Percentiles rank a stretch among this genome's conserved stretches.
phyloP scores from a whole-genome alignment of 1,140 invertebrate genomes.

The Steinernema khuongi region DNA sequence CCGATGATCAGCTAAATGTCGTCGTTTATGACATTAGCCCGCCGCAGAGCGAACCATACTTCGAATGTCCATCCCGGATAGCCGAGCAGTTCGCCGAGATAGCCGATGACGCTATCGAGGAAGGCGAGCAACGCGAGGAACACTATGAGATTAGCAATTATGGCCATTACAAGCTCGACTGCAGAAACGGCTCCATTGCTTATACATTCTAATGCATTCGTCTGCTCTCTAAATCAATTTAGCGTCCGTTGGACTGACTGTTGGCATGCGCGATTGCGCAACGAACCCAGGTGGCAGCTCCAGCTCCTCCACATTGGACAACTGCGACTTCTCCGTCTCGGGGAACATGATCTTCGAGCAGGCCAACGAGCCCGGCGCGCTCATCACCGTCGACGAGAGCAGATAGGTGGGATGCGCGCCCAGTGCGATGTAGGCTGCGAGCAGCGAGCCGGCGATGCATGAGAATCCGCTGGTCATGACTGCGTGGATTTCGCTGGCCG shows the following conservation, averaged over 20 bases:
- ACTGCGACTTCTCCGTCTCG: conserved; percentile 71
- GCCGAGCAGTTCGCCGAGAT: conserved; percentile 74
- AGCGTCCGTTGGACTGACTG: background rate
- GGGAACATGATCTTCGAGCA: conserved; percentile 51
- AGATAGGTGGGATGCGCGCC: conserved; percentile 72
- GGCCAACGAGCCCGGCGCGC: conserved; percentile 53
- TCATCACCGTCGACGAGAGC: conserved; percentile 53
- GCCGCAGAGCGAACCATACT: conserved; percentile 25
- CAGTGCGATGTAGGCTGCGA: conserved; percentile 84
- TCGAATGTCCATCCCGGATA: conserved; percentile 49
- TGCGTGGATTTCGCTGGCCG: conserved; percentile 81
- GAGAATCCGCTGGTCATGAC: conserved; percentile 89
- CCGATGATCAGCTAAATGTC: conserved; percentile 63
- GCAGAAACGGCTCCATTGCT: conserved; percentile 76
- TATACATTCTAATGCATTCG: conserved; percentile 78
- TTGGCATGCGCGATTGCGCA: background rate
- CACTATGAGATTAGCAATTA: conserved; percentile 83
- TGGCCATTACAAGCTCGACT: conserved; percentile 75
- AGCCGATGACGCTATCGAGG: conserved; percentile 72
- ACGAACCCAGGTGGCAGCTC: conserved; percentile 52
- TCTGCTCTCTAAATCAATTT: conserved; percentile 17
- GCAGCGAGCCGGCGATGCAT: conserved; percentile 83
- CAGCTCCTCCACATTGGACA: conserved; percentile 59
- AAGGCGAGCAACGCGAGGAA: conserved; percentile 81
- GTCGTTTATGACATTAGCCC: conserved; percentile 12